A percentile compares a stretch with the other conserved stretches of the same genome.
phyloP scores from a whole-genome alignment of 2,797 vertebrate species.

The Muscicapa comitata region DNA sequence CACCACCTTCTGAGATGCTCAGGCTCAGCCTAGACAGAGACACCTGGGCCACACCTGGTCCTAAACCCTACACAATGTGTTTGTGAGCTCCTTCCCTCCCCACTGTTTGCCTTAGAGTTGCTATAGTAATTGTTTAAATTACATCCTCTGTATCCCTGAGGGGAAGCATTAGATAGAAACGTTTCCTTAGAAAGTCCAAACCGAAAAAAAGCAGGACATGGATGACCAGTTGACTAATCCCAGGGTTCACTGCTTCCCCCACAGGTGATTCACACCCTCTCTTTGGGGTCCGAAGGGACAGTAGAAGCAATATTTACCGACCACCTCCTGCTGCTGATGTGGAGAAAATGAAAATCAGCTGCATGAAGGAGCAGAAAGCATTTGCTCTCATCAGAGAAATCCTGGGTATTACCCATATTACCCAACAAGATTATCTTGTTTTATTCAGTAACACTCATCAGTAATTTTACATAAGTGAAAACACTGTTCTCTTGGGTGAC shows the following conservation, averaged over 20 bases:
- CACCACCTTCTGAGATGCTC: background rate
- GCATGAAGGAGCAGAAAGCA: constrained; percentile 90
- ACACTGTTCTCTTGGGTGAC: background rate
- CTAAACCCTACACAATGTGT: background rate
- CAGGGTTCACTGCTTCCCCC: background rate
- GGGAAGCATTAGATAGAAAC: background rate
- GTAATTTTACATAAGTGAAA: background rate
- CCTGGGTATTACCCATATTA: constrained; percentile 73
- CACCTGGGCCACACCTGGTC: background rate
- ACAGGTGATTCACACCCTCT: constrained; percentile 78
- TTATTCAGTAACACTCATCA: background rate
- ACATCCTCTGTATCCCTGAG: background rate
- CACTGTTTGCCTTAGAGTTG: background rate
- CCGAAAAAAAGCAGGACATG: background rate
- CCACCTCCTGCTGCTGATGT: constrained; percentile 85
- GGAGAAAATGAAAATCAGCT: constrained; percentile 85
- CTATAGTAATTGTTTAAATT: background rate
- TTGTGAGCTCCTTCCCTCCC: background rate
- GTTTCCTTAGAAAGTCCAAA: background rate
- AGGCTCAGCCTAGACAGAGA: background rate
- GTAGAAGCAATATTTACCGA: constrained; percentile 84
- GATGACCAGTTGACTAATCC: background rate
- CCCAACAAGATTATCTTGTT: background rate
- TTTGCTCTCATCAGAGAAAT: constrained; percentile 90
- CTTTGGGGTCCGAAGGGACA: constrained; percentile 80